Conservation (phyloP, 2,888 invertebrate species). For the Xestia rhomboidea region DNA sequence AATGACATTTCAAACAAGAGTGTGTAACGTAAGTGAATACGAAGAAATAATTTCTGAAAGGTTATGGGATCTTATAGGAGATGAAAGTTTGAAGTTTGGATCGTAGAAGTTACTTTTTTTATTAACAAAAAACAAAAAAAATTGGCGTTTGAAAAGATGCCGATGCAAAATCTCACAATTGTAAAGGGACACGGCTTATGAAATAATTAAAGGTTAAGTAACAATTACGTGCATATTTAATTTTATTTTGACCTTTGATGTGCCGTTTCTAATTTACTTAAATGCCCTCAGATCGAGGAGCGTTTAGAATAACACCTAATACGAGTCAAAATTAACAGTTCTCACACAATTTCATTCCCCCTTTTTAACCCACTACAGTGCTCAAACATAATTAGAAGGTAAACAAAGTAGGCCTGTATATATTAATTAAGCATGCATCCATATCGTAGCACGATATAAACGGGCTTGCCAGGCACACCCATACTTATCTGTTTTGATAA, state of each 20-base stretch:
- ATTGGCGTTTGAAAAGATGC: too few relatives aligned
- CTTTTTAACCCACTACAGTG: constrained; percentile 18
- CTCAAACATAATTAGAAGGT: constrained; percentile 42
- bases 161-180: too few relatives aligned
- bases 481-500: constrained; percentile 69
- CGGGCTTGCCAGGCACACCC: constrained; percentile 73
- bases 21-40: too few relatives aligned
- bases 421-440: constrained; percentile 65
- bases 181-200: background rate
- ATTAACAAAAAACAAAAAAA: too few relatives aligned
- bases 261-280: background rate
- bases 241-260: background rate
- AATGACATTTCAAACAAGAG: background rate
- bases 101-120: too few relatives aligned
- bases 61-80: too few relatives aligned
- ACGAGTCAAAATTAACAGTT: constrained; percentile 10
- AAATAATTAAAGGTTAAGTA: too few relatives aligned
- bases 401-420: constrained; percentile 58
- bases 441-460: constrained; percentile 70
- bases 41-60: too few relatives aligned
- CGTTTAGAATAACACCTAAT: background rate
- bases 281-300: background rate
- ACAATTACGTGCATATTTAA: background rate
- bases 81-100: background rate
- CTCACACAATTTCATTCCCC: constrained; percentile 12